Percentiles rank a stretch among this genome's conserved stretches.
Evolutionary conservation across 2,113 vertebrate species (phyloP).

Genomic region (Sphyrna mokarran): DNA sequence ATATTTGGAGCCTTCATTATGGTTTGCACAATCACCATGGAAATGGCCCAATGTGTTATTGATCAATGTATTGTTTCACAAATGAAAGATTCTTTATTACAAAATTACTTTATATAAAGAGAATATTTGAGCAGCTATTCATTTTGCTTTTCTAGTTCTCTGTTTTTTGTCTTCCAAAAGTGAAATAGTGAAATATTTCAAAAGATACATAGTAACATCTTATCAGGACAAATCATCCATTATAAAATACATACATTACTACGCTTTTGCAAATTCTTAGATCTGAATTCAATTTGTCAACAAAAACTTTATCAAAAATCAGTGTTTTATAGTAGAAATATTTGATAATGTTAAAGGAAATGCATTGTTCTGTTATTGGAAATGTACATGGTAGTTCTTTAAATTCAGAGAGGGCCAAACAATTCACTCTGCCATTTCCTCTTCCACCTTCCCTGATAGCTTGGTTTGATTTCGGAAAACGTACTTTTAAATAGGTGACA

Average conservation of each 20-base stretch:
- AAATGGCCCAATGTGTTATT: neutral
- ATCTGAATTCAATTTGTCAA: conserved; percentile 26
- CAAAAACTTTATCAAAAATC: neutral
- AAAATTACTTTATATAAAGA: conserved; percentile 22
- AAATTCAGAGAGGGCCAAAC: neutral
- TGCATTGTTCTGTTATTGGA: neutral
- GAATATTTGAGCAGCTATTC: conserved; percentile 15
- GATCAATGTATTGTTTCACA: conserved; percentile 23
- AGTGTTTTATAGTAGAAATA: neutral
- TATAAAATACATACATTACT: neutral
- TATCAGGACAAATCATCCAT: neutral
- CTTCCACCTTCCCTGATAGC: neutral
- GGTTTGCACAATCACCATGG: conserved; percentile 1
- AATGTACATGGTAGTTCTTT: conserved; percentile 18
- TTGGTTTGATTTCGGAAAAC: neutral
- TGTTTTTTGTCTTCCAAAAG: conserved; percentile 2
- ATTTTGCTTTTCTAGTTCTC: neutral
- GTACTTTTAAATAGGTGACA: neutral
- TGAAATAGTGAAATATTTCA: conserved; percentile 14
- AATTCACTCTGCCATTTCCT: neutral
- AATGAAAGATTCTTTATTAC: neutral
- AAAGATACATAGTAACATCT: neutral
- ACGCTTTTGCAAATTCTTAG: conserved; percentile 17
- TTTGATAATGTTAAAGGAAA: neutral
- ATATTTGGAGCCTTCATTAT: neutral